Evolutionary conservation across 2,113 vertebrate species (phyloP).

Genomic region (Petroica traversi): DNA sequence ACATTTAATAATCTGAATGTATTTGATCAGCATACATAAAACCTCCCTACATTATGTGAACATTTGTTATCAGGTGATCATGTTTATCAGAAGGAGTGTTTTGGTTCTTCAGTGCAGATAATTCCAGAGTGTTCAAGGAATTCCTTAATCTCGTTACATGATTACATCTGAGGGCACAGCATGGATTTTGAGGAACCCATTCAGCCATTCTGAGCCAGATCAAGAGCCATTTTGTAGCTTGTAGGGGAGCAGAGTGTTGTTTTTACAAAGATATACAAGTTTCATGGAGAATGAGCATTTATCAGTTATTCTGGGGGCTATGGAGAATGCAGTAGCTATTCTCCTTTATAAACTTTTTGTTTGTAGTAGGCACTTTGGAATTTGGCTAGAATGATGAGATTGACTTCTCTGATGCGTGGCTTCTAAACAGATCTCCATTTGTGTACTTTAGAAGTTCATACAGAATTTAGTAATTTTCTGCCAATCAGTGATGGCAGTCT

Average conservation of each 20-base stretch:
- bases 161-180: neutral
- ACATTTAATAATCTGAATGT: neutral
- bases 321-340: neutral
- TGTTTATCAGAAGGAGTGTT: neutral
- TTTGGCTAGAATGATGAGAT: neutral
- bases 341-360: neutral
- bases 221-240: neutral
- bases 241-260: fast-evolving
- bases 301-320: neutral
- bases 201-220: neutral
- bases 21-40: neutral
- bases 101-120: neutral
- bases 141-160: neutral
- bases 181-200: neutral
- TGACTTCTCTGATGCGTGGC: neutral
- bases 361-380: neutral
- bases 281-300: neutral
- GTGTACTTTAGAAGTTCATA: neutral
- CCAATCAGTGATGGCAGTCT: neutral
- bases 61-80: neutral
- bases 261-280: neutral
- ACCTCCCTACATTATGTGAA: neutral
- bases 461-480: neutral
- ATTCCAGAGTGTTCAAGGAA: neutral
- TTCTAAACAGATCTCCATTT: neutral